Evolutionary conservation across 2,888 invertebrate species (phyloP), one percentile per base, ranked within the genome.

Genomic region (Nephrocerus scutellatus): DNA sequence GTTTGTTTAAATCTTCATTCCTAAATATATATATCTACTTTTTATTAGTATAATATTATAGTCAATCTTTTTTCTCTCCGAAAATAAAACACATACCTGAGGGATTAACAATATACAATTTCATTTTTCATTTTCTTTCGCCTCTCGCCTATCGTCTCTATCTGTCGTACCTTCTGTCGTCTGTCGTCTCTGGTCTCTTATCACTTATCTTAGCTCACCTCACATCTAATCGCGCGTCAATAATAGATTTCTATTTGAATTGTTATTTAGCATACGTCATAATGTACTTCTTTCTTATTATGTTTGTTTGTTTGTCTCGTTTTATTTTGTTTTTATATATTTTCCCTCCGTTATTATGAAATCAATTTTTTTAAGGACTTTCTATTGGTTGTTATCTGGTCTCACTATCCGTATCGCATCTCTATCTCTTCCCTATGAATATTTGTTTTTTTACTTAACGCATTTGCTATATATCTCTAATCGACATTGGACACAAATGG

Each of bases 51-150:
- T 47, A 51, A 48, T 62, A 62, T 61, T 61, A 59, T 67, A 68
- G 71, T 76, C 75, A 76, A 75, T 76, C 75, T 76, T 75, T 72
- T 74, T 73, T 75, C 75, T 75, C 75, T 75, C 75, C 72, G 65
- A 66, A 66, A 63, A 65, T 64, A 66, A 74, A 74, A 74, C 74
- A 74, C 74, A 73, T 74, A 74, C 72, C 64, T 65, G 64, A 65
- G 63, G 63, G 62, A 62, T 62, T 62, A 43, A 48, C 48, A 48
- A 46, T 46, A 41, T 43, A 42, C 41, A 44, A 32, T 38, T 39
- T 42, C 46, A 42, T 31, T 41, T 34, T 41, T 26, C 33, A 28
- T 25, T 39, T 32, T 24, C 12, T 32, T 20, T 38, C 18, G 13
- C 19, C 25, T 23, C 14, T 37, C 36, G 10, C 13, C 13, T 14